phyloP scores from a whole-genome alignment of 2,888 invertebrate species.

The Drosophila diplacantha region DNA sequence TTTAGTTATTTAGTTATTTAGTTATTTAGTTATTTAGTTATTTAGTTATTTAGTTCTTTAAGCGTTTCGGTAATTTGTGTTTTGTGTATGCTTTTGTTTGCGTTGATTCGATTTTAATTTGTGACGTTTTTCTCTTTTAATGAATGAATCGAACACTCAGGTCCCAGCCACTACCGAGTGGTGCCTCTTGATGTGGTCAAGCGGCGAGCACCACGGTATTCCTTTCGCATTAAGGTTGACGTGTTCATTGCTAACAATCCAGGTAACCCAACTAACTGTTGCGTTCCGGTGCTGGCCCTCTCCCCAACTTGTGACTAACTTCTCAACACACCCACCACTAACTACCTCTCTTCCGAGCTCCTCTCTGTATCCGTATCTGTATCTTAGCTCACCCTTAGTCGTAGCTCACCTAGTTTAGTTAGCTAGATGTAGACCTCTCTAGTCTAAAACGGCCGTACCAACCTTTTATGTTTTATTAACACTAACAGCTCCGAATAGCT shows the following conservation, averaged over 20 bases:
- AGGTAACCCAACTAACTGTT: constrained; percentile 74
- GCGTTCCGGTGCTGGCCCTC: constrained; percentile 40
- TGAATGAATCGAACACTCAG: constrained; percentile 52
- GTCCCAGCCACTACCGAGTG: constrained; percentile 78
- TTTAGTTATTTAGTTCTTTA: too few species aligned
- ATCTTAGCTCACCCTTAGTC: constrained; percentile 37
- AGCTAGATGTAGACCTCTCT: constrained; percentile 23
- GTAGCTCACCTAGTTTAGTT: constrained; percentile 34
- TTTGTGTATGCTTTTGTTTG: constrained; percentile 11
- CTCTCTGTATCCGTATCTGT: constrained; percentile 11
- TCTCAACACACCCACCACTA: constrained; percentile 19
- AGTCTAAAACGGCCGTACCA: constrained; percentile 51
- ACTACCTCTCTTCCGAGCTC: neutral
- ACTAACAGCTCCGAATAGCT: constrained; percentile 78
- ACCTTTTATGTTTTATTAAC: constrained; percentile 62
- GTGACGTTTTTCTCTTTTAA: constrained; percentile 51
- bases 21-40: too few species aligned
- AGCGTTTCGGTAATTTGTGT: constrained; percentile 34
- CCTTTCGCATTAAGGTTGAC: constrained; percentile 77
- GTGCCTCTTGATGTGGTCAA: constrained; percentile 80
- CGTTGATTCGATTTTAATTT: constrained; percentile 45
- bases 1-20: too few species aligned
- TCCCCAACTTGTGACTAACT: constrained; percentile 1
- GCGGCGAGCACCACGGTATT: constrained; percentile 77
- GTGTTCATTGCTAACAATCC: constrained; percentile 73